Conservation (phyloP, 2,797 vertebrate genomes). For the Liasis olivaceus region DNA sequence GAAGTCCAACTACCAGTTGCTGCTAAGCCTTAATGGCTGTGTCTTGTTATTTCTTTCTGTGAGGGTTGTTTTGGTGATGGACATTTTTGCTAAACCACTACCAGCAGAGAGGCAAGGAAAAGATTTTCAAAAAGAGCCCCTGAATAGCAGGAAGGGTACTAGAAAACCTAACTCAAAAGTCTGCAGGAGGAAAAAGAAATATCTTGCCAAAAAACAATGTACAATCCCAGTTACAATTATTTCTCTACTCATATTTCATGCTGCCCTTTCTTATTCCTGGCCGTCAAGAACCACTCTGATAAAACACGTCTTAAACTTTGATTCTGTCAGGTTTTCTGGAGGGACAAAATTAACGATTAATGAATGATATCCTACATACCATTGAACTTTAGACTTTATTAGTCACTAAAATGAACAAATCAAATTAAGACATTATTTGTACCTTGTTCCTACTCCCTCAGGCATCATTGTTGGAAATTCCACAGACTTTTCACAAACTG, state of each 20-base stretch:
- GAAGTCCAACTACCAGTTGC: not conserved
- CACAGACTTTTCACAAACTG: not conserved
- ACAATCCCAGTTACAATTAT: not conserved
- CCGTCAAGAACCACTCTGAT: not conserved
- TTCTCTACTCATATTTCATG: not conserved
- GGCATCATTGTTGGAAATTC: not conserved
- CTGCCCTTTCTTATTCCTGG: not conserved
- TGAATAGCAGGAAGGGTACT: not conserved
- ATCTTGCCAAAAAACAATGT: too few relatives aligned
- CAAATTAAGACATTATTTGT: not conserved
- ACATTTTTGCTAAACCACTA: not conserved
- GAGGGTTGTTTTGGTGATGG: not conserved
- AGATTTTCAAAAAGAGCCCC: not conserved
- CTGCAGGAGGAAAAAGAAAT: not conserved
- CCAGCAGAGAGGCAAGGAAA: not conserved
- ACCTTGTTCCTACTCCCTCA: not conserved
- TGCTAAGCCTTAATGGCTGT: not conserved
- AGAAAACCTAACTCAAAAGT: not conserved
- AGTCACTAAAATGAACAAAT: not conserved
- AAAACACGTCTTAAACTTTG: not conserved
- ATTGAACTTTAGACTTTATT: not conserved
- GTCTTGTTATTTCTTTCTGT: not conserved
- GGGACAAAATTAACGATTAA: not conserved
- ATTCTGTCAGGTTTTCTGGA: not conserved
- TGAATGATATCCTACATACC: too few relatives aligned